Percentiles rank a stretch among this genome's conserved stretches.
phyloP scores from a whole-genome alignment of 2,113 vertebrate genomes.

The Gymnogyps californianus region DNA sequence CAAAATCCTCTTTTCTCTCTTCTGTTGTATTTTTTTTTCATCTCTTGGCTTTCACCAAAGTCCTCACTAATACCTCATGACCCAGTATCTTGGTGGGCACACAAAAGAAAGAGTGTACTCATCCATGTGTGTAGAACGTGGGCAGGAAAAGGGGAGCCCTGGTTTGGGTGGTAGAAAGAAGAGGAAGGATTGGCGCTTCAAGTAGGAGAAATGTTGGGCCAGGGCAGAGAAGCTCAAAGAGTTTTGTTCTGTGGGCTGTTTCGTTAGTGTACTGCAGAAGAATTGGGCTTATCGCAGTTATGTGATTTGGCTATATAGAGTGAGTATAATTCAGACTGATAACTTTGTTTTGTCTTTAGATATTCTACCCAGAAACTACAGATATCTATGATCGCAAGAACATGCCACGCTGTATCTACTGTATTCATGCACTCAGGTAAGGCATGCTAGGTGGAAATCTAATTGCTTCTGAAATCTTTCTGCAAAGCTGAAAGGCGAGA shows the following conservation, averaged over 20 bases:
- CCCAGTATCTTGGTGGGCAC: neutral
- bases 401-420: conserved; percentile 98
- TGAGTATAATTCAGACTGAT: neutral
- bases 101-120: neutral
- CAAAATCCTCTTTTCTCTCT: neutral
- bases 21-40: neutral
- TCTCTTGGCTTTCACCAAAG: neutral
- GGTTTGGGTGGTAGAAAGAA: neutral
- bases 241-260: neutral
- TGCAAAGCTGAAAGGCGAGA: neutral
- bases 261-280: neutral
- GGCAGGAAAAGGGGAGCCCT: neutral
- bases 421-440: conserved; percentile 97
- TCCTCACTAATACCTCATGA: fast-evolving
- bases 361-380: conserved; percentile 98
- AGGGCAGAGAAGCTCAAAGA: neutral
- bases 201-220: neutral
- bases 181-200: neutral
- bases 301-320: neutral
- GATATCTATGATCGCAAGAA: conserved; percentile 99
- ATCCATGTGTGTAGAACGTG: neutral
- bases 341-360: conserved; percentile 76
- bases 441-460: neutral
- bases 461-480: neutral
- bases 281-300: neutral